Evolutionary conservation across 92 coral and sea anemone genomes (phyloP).

Genomic region (Heteractis magnifica): DNA sequence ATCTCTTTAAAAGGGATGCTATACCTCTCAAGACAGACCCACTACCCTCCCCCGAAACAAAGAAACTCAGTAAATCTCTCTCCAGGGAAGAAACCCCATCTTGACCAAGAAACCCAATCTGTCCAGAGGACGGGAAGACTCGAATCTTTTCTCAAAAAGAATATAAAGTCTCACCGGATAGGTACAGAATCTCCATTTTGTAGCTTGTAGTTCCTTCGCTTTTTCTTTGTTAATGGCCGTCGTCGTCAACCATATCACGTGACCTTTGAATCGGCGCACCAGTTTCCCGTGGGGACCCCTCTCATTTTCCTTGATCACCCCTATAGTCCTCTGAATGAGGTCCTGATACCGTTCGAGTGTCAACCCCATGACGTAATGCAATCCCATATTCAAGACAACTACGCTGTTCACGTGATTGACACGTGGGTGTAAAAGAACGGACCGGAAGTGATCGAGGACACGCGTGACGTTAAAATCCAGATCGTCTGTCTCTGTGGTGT

Average conservation of each 20-base stretch:
- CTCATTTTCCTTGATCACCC: conserved; percentile 38
- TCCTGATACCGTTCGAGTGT: conserved; percentile 62
- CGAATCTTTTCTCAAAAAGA: too few relatives aligned
- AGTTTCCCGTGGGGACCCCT: conserved; percentile 25
- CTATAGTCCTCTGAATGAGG: conserved; percentile 57
- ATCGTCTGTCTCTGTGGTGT: conserved; percentile 55
- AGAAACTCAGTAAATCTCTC: too few relatives aligned
- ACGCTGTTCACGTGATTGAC: conserved; percentile 76
- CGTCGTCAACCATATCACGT: conserved; percentile 78
- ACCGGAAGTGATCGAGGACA: conserved; percentile 62
- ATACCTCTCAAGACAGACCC: too few relatives aligned
- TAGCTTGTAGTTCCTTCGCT: conserved; percentile 54
- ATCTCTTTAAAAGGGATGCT: too few relatives aligned
- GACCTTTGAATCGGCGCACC: conserved; percentile 41
- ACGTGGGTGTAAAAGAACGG: conserved; percentile 53
- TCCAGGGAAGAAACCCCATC: too few relatives aligned
- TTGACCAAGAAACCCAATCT: too few relatives aligned
- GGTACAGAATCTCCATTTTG: conserved; percentile 66
- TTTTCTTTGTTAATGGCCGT: conserved; percentile 79
- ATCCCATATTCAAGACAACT: conserved; percentile 70
- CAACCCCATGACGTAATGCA: conserved; percentile 76
- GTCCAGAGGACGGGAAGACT: too few relatives aligned
- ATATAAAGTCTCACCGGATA: conserved; percentile 26
- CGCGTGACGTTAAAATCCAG: conserved; percentile 63
- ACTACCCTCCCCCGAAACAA: too few relatives aligned